A percentile compares a stretch with the other conserved stretches of the same genome.
phyloP scores from a whole-genome alignment of 2,888 invertebrate genomes.

The Lasioglossum figueresi region DNA sequence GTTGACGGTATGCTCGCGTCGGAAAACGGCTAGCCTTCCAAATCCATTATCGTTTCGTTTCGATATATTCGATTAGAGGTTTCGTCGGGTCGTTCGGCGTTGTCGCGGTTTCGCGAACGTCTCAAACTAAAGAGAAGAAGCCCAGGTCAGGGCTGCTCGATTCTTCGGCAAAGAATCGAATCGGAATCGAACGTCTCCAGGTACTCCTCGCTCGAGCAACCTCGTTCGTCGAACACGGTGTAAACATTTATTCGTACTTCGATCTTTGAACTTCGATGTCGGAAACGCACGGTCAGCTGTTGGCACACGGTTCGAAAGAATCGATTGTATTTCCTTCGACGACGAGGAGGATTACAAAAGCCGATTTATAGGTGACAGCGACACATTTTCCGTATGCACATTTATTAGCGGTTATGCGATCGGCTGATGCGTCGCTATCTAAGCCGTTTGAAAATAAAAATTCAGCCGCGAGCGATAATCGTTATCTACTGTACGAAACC shows the following conservation, averaged over 20 bases:
- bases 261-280: background rate
- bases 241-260: background rate
- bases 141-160: too few species aligned
- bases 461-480: conserved; percentile 63
- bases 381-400: conserved; percentile 36
- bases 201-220: too few species aligned
- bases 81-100: background rate
- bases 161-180: background rate
- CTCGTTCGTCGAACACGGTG: background rate
- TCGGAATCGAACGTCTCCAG: background rate
- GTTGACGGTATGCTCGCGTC: background rate
- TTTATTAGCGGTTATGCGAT: conserved; percentile 45
- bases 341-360: conserved; percentile 23
- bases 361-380: conserved; percentile 2
- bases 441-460: conserved; percentile 56
- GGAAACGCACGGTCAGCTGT: background rate
- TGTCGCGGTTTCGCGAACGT: background rate
- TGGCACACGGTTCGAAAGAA: background rate
- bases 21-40: conserved; percentile 7
- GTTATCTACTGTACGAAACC: conserved; percentile 66
- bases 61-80: background rate
- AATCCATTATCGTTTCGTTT: conserved; percentile 2
- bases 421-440: conserved; percentile 50
- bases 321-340: conserved; percentile 21
- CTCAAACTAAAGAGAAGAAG: background rate